Evolutionary conservation across 2,113 vertebrate genomes (phyloP), one percentile per base, ranked within the genome.

Genomic region (Gambusia holbrooki): DNA sequence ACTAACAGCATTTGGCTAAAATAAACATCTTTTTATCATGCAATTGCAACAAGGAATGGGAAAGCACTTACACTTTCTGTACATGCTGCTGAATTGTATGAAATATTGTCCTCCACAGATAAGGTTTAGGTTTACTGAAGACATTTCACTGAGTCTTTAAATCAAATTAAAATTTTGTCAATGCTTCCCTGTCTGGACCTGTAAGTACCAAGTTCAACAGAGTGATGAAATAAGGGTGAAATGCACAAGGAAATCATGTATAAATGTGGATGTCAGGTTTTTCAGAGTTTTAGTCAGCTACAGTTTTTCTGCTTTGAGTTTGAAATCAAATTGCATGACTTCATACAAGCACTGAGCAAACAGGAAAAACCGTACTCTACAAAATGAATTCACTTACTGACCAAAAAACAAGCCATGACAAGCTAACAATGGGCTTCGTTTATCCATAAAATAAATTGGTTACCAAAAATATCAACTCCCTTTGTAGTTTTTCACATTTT

Each of bases 21-120:
- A 74, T 77, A 87, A 91, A 90, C 84, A 87, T 74, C 79, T 83
- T 76, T 74, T 82, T 87, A 84, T 84, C 85, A 22, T 69, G 51
- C 63, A 73, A 70, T 85, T 60, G 0, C 37, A 40, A 13, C 58
- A 11, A 68, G 66, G 25, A 71, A 75, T 87, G 68, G 81, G 66
- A 62, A 79, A 89, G 88, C 82, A 72, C 25, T 28, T 15, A 7
- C 17, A 19, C 8, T 10, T 58, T 58, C 3, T 0, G 25, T 11
- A 58, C 22, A 71, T 72, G 69, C 42, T 63, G 30, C 81, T 62
- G 63, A 4, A 27, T 58, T 22, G 40, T 40, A 60, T 22, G 13
- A 66, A 71, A 66, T 35, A 15, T 15, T 22, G 61, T 45, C 30
- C 66, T 17, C 64, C 22, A 61, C n/a, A 45, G 40, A 27, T 27